Evolutionary conservation across 2,113 vertebrate species (phyloP), one percentile per base, ranked within the genome.

Genomic region (Platysternon megacephalum): DNA sequence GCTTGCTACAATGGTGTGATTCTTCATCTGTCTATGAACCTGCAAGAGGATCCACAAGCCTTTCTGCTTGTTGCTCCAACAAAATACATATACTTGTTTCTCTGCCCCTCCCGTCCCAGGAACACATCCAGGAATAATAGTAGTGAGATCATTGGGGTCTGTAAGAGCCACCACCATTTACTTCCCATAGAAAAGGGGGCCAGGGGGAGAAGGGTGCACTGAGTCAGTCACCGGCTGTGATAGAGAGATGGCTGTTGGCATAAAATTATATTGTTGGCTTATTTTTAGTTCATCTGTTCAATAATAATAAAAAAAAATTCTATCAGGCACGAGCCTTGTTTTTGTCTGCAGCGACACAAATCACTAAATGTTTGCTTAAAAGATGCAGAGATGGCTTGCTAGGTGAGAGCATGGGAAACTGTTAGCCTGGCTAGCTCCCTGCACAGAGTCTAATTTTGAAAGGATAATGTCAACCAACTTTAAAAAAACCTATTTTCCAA

Each of bases 231-330:
- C 95, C 13, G 93, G 94, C 96, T 97, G 94, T 96, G 97, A 96
- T 97, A 97, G 85, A 95, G 93, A 96, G 97, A 95, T 96, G 97
- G 96, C 97, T 98, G 95, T 97, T 97, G 97, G 97, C 97, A 97
- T 98, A 97, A 97, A 98, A 97, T 93, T 97, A 98, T 98, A 98
- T 94, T 97, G 97, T 98, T 98, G 96, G 96, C 94, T 94, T 97
- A 95, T 97, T 98, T 95, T 98, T 98, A 98, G 98, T 98, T 98
- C 97, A 97, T 98, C 98, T 98, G 98, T 98, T 98, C 98, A 98
- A 97, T 98, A 96, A 97, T 98, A 98, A 98, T 98, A 98, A 98
- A 98, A 97, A 96, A 95, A 97, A 98, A 94, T 91, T 98, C 98
- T 98, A 98, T 98, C 98, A 96, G 97, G 95, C 96, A 89, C 84